Base-by-base conservation (phyloP, 2,888 invertebrate species). In the Trypoxylon attenuatum region DNA sequence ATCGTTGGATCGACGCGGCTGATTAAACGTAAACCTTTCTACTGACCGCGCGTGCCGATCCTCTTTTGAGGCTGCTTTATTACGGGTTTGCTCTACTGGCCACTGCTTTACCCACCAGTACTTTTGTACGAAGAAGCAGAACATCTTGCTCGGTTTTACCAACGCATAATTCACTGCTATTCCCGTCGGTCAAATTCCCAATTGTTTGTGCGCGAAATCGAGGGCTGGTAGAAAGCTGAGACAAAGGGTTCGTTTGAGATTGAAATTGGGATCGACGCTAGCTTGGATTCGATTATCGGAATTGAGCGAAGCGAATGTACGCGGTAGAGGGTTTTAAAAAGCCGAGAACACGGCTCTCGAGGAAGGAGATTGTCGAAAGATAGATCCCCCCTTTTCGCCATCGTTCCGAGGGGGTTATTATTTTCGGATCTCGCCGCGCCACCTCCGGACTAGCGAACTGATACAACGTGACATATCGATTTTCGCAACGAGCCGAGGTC, bases 401-500 rank as follows among this genome's bases (percentile, higher is more conserved):
- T 1, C 6, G 16, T 23, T 21, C 23, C 13, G 22, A 4, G 23
- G 41, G 21, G 23, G 46, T 38, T 52, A 49, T 47, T 49, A 46
- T 41, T 55, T 47, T n/a, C 21, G 27, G 6, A 21, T 16, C 8
- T 2, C 13, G 33, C 54, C 23, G 38, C n/a, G 10, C 22, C 16
- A 16, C 10, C 43, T 23, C 39, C 18, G 27, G 53, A 54, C 29
- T 49, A 23, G 56, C 41, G 49, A 51, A 18, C 56, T 43, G 41
- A 56, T 42, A 33, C 23, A 63, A 43, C 45, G 46, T 53, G 42
- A 50, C 41, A 33, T 69, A 71, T 73, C 65, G 69, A 74, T 74
- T 74, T 49, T 61, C 52, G 45, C 27, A 55, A 65, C 55, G 18
- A 60, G 21, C 61, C 27, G 57, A 61, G 73, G 45, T 49, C 70